These are phyloP conservation scores for Caenorhabditis inopinata DNA, from an alignment of 1,140 invertebrate genomes.

Conservation along the genomic window DNA sequence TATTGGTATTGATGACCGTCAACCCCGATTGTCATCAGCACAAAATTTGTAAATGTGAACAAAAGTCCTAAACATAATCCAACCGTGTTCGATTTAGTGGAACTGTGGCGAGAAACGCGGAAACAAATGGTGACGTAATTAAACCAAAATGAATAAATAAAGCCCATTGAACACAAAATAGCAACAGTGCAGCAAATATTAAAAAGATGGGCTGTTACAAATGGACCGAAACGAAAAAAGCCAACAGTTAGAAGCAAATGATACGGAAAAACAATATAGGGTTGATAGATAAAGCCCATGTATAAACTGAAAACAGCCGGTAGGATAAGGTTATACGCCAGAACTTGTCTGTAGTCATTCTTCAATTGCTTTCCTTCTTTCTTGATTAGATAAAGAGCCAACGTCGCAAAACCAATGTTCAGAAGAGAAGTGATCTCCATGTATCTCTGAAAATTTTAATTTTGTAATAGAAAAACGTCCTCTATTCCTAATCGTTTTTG, in stretches of 20 bases:
- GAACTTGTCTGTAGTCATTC: background rate
- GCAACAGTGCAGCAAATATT: conserved; percentile 19
- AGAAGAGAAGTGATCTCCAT: background rate
- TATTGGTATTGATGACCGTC: background rate
- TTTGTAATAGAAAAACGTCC: no score
- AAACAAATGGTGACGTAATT: conserved; percentile 2
- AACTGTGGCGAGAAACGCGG: background rate
- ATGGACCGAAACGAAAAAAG: background rate
- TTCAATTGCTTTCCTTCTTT: background rate
- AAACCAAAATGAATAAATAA: conserved; percentile 12
- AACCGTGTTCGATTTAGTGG: background rate
- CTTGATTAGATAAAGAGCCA: background rate
- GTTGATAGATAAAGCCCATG: background rate
- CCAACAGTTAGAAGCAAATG: background rate
- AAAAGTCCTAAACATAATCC: background rate
- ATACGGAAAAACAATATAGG: conserved; percentile 1
- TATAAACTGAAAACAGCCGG: background rate
- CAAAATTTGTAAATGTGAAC: background rate
- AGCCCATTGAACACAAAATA: background rate
- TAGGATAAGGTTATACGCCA: background rate
- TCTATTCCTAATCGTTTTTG: no score
- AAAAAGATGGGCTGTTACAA: background rate
- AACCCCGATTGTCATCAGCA: background rate
- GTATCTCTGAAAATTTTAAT: conserved; percentile 1
- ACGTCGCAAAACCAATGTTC: background rate